A percentile compares a stretch with the other conserved stretches of the same genome.
These are phyloP conservation scores for Argyresthia albistria DNA, from an alignment of 2,888 invertebrate genomes.

Conservation along the genomic window DNA sequence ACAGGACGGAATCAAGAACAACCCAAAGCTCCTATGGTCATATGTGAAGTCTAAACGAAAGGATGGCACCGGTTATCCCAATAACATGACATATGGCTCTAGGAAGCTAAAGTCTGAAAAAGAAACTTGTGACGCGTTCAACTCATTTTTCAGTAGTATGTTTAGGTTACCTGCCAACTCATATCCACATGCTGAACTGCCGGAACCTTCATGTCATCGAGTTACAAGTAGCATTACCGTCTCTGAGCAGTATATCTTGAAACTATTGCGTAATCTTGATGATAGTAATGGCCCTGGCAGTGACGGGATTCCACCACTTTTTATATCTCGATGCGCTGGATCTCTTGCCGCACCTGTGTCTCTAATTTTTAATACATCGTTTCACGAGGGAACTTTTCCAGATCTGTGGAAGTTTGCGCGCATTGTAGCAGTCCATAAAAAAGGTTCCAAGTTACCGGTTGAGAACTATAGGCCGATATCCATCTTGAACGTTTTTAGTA, in stretches of 20 bases:
- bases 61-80: neutral
- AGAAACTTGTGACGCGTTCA: neutral
- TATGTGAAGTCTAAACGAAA: neutral
- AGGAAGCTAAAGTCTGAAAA: neutral
- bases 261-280: neutral
- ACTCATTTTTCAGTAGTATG: neutral
- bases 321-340: neutral
- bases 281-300: neutral
- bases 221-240: neutral
- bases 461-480: conserved; percentile 1
- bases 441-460: neutral
- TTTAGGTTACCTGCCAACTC: neutral
- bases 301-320: neutral
- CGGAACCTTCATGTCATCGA: neutral
- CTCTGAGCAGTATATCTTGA: neutral
- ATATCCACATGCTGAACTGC: neutral
- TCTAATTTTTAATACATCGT: neutral
- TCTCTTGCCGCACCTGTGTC: neutral
- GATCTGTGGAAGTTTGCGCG: neutral
- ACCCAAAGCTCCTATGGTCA: neutral
- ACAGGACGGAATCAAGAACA: neutral
- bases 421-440: neutral
- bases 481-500: neutral
- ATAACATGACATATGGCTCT: neutral
- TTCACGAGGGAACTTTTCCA: neutral